These are phyloP conservation scores for Scelioninae gen. 1 DNA, from an alignment of 2,888 invertebrate genomes.

Conservation along the genomic window DNA sequence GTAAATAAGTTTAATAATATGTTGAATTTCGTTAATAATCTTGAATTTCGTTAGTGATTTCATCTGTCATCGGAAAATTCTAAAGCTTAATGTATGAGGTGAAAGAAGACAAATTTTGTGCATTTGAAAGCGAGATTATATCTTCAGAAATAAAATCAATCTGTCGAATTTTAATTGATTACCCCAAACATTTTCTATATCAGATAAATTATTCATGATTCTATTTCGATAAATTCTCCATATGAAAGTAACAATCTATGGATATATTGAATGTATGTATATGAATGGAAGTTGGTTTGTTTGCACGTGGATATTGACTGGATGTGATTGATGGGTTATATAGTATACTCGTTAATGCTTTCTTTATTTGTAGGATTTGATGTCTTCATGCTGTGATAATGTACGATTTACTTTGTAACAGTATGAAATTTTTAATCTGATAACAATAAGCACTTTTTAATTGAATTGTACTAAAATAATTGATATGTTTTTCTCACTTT, in stretches of 20 bases:
- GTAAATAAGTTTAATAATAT: too few species aligned
- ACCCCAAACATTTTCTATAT: constrained; percentile 43
- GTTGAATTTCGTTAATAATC: too few species aligned
- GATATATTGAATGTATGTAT: constrained; percentile 57
- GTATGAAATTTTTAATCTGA: not conserved
- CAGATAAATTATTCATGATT: constrained; percentile 59
- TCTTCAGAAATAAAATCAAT: constrained; percentile 26
- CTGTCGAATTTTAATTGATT: constrained; percentile 45
- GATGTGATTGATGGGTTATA: constrained; percentile 60
- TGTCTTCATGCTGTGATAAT: constrained; percentile 32
- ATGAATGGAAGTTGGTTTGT: constrained; percentile 62
- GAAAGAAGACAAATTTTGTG: not conserved
- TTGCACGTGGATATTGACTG: constrained; percentile 58
- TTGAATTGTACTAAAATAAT: not conserved
- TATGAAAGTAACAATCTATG: constrained; percentile 64
- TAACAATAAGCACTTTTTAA: constrained; percentile 4
- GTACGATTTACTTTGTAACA: constrained; percentile 22
- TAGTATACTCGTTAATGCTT: constrained; percentile 39
- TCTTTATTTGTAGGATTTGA: constrained; percentile 41
- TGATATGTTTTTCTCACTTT: not conserved
- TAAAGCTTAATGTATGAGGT: too few species aligned
- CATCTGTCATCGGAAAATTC: too few species aligned
- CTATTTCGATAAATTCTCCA: constrained; percentile 60
- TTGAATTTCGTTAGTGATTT: too few species aligned
- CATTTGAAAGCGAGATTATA: constrained; percentile 29